These are phyloP conservation scores for Pilophorus perplexus DNA, from an alignment of 2,888 invertebrate species.

Conservation along the genomic window DNA sequence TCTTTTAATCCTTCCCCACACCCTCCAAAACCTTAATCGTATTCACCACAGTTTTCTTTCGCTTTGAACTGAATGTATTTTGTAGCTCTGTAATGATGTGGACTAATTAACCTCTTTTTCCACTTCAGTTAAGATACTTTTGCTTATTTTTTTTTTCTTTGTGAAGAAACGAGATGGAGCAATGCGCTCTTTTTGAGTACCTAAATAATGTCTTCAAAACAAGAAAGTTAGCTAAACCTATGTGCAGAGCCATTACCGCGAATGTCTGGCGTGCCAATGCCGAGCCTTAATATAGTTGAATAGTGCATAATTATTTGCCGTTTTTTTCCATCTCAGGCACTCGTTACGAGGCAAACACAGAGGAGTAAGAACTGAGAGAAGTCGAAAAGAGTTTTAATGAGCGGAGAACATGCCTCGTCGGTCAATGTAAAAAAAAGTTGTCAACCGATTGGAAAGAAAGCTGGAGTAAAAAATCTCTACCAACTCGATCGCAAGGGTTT, in stretches of 20 bases:
- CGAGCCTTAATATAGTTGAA: constrained; percentile 1
- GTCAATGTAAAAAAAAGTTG: too few relatives aligned
- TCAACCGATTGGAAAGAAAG: too few relatives aligned
- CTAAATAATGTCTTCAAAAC: constrained; percentile 1
- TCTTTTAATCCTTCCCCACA: constrained; percentile 14
- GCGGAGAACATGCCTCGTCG: too few relatives aligned
- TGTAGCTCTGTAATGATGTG: constrained; percentile 29
- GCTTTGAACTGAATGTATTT: constrained; percentile 28
- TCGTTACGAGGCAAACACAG: too few relatives aligned
- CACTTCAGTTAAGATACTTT: constrained; percentile 23
- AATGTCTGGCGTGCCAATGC: neutral
- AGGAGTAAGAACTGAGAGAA: too few relatives aligned
- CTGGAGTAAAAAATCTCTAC: too few relatives aligned
- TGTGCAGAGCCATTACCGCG: neutral
- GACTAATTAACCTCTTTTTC: constrained; percentile 19
- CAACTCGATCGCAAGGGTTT: too few relatives aligned
- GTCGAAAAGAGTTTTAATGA: too few relatives aligned
- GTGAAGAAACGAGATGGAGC: neutral
- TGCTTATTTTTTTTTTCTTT: neutral
- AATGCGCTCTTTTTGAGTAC: neutral
- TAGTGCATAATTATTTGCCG: constrained; percentile 11
- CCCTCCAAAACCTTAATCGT: neutral
- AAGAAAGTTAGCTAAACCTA: neutral
- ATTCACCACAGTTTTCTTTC: constrained; percentile 12
- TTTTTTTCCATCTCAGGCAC: too few relatives aligned